phyloP scores from a whole-genome alignment of 2,888 invertebrate species.

The Lagria hirta region DNA sequence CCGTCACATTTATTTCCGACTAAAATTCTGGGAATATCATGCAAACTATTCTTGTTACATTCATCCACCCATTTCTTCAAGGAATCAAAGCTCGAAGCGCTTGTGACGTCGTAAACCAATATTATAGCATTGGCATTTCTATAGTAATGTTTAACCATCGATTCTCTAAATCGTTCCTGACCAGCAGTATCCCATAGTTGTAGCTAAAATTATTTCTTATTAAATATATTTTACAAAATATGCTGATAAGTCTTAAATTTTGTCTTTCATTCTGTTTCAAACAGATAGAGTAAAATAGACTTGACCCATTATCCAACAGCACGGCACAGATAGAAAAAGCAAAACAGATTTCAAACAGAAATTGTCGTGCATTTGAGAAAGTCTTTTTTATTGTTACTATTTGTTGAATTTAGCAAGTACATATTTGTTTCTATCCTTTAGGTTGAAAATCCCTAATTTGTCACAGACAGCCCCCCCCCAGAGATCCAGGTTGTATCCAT shows the following conservation, averaged over 20 bases:
- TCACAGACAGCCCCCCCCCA: too few species aligned
- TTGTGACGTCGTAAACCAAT: constrained; percentile 80
- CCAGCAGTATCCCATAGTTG: constrained; percentile 80
- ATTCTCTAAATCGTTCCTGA: constrained; percentile 77
- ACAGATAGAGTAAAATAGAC: too few species aligned
- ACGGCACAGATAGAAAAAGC: too few species aligned
- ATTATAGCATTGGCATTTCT: constrained; percentile 83
- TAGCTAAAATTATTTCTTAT: constrained; percentile 64
- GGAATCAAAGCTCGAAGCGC: constrained; percentile 61
- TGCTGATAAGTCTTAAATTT: background rate
- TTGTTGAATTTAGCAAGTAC: too few species aligned
- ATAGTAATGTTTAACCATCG: constrained; percentile 83
- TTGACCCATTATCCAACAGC: too few species aligned
- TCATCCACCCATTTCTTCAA: constrained; percentile 77
- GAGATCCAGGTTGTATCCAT: too few species aligned
- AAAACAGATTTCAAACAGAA: too few species aligned
- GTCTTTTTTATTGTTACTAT: too few species aligned
- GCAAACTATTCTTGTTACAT: constrained; percentile 68
- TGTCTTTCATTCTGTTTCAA: too few species aligned
- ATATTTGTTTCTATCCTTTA: too few species aligned
- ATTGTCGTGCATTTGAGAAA: too few species aligned
- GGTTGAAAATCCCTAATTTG: too few species aligned
- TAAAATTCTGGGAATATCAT: constrained; percentile 68
- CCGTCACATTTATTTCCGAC: constrained; percentile 83
- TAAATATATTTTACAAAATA: constrained; percentile 4